These are phyloP conservation scores for Diachasma alloeum DNA, from an alignment of 1,140 invertebrate species.

Conservation along the genomic window DNA sequence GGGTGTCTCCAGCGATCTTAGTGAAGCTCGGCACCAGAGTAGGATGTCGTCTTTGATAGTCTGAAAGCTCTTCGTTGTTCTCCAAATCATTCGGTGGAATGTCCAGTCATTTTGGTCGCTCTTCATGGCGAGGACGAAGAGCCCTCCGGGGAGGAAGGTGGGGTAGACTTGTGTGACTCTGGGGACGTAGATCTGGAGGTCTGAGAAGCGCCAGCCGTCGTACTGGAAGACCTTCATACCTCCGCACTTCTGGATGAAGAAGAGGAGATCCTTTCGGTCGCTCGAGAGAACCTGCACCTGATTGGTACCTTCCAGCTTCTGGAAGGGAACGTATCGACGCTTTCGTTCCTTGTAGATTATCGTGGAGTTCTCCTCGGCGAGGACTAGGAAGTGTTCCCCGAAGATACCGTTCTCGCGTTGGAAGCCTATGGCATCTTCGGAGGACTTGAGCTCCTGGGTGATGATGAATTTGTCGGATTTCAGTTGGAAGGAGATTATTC, in stretches of 20 bases:
- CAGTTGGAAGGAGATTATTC: constrained; percentile 27
- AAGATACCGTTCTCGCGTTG: constrained; percentile 27
- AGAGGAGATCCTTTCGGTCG: constrained; percentile 32
- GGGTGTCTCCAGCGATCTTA: constrained; percentile 11
- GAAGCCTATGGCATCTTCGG: constrained; percentile 28
- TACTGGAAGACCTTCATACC: constrained; percentile 53
- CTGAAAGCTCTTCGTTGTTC: constrained; percentile 26
- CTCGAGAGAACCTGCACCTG: constrained; percentile 22
- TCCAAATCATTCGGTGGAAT: constrained; percentile 33
- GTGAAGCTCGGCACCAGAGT: constrained; percentile 39
- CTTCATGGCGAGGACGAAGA: constrained; percentile 4
- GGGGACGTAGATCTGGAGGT: constrained; percentile 29
- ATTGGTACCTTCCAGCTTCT: constrained; percentile 43
- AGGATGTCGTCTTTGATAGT: constrained; percentile 36
- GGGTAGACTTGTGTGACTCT: constrained; percentile 24
- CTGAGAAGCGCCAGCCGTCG: constrained; percentile 61
- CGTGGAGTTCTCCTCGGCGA: constrained; percentile 31
- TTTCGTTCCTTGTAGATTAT: constrained; percentile 56
- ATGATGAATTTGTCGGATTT: constrained; percentile 31
- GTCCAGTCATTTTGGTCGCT: constrained; percentile 29
- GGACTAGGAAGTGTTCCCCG: constrained; percentile 36
- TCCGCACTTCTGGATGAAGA: constrained; percentile 10
- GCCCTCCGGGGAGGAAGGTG: constrained; percentile 7
- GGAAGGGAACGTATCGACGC: constrained; percentile 59
- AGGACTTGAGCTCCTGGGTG: constrained; percentile 32